phyloP scores from a whole-genome alignment of 2,888 invertebrate species.

The Drosophila sordidula region DNA sequence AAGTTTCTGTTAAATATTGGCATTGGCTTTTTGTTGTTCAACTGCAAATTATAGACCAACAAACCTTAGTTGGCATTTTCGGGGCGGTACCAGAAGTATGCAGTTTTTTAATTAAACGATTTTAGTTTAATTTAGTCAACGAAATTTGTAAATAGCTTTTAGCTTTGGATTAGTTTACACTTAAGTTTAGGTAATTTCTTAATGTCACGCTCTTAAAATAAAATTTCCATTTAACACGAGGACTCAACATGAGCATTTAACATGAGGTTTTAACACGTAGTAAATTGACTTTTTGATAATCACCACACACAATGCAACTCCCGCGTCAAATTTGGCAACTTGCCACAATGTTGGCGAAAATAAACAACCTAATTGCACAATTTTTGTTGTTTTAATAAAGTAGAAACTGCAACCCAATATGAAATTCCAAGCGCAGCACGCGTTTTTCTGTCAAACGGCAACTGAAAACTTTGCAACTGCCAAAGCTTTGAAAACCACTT shows the following conservation, averaged over 20 bases:
- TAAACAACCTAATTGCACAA: conserved; percentile 38
- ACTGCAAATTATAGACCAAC: not conserved
- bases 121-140: too few species aligned
- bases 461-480: conserved; percentile 30
- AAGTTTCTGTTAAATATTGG: not conserved
- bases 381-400: conserved; percentile 8
- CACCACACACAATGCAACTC: not conserved
- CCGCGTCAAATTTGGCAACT: not conserved
- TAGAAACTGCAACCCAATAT: conserved; percentile 22
- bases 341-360: conserved; percentile 2
- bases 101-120: too few species aligned
- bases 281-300: not conserved
- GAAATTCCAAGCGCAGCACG: conserved; percentile 26
- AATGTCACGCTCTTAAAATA: too few species aligned
- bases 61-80: too few species aligned
- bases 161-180: too few species aligned
- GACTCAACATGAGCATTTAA: too few species aligned
- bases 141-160: too few species aligned
- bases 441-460: conserved; percentile 26
- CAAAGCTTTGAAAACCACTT: conserved; percentile 41
- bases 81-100: too few species aligned
- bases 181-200: too few species aligned
- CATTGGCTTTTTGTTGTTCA: not conserved
- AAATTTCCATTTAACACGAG: too few species aligned
- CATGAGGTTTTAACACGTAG: too few species aligned